Percentiles rank a stretch among this genome's conserved stretches.
Evolutionary conservation across 2,113 vertebrate genomes (phyloP).

Genomic region (Entelurus aequoreus): DNA sequence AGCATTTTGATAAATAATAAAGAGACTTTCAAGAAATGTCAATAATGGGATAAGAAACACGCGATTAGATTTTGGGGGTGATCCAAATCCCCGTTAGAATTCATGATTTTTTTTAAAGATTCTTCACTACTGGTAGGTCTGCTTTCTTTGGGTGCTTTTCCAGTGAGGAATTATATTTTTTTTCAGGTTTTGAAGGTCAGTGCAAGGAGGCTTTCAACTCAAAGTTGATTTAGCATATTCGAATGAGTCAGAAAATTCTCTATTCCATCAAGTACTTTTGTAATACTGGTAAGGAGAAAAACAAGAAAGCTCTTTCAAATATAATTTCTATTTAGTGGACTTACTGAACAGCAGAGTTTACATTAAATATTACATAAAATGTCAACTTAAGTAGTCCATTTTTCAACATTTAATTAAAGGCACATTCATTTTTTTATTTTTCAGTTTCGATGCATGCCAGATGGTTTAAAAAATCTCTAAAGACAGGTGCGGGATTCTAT

Average conservation of each 20-base stretch:
- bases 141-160: too few relatives aligned
- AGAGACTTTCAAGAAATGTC: too few relatives aligned
- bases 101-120: too few relatives aligned
- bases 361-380: background rate
- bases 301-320: too few relatives aligned
- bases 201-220: too few relatives aligned
- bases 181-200: too few relatives aligned
- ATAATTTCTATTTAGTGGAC: background rate
- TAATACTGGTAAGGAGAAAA: background rate
- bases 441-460: background rate
- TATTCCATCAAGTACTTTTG: background rate
- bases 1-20: too few relatives aligned
- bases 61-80: too few relatives aligned
- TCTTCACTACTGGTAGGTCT: too few relatives aligned
- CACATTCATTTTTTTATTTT: background rate
- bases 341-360: background rate
- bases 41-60: too few relatives aligned
- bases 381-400: background rate
- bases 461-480: background rate
- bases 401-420: background rate
- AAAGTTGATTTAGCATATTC: background rate
- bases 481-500: background rate
- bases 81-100: too few relatives aligned
- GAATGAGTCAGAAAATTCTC: background rate
- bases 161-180: too few relatives aligned